phyloP scores from a whole-genome alignment of 2,113 vertebrate species.

The Colinus virginianus region DNA sequence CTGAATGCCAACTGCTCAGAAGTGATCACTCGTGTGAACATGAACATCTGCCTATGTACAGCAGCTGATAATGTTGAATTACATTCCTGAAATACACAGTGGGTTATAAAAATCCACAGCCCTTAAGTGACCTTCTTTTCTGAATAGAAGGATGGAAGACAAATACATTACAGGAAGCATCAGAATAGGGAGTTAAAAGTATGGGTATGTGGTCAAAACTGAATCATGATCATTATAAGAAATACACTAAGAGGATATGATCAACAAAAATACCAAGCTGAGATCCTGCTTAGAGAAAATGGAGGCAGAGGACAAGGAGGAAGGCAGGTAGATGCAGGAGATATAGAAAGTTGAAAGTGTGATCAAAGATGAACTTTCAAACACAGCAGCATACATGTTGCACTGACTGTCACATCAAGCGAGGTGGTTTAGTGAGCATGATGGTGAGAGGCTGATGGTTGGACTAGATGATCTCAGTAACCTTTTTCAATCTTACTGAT shows the following conservation, averaged over 20 bases:
- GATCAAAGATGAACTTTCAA: background rate
- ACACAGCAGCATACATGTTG: background rate
- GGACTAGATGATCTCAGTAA: background rate
- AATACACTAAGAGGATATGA: background rate
- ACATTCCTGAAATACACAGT: background rate
- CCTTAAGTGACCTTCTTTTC: background rate
- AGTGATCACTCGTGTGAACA: background rate
- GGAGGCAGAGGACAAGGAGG: background rate
- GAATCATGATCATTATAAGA: background rate
- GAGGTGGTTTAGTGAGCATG: no score
- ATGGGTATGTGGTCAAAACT: accelerated
- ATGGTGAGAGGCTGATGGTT: no score
- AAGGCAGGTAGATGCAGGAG: background rate
- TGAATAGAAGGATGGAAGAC: background rate
- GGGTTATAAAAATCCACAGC: background rate
- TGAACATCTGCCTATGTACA: background rate
- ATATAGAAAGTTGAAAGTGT: background rate
- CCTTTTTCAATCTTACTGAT: background rate
- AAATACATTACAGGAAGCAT: accelerated
- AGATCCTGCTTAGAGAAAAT: background rate
- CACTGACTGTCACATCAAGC: no score
- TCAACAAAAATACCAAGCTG: background rate
- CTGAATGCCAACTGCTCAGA: background rate
- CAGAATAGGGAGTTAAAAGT: background rate
- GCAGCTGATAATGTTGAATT: background rate